These are phyloP conservation scores for Dromas ardeola DNA, from an alignment of 2,113 vertebrate genomes.

Conservation along the genomic window DNA sequence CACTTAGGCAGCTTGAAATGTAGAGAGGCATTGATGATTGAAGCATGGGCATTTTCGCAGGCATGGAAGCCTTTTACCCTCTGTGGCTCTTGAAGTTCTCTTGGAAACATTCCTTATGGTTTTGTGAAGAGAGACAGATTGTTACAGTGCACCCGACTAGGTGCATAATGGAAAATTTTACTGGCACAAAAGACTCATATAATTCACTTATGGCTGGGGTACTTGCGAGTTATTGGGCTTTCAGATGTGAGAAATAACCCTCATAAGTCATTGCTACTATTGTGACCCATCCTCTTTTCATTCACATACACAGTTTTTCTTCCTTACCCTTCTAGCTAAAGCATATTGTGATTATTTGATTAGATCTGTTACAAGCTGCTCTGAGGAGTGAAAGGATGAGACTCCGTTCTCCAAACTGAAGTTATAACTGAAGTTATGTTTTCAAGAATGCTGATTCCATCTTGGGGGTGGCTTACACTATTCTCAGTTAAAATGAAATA, in stretches of 20 bases:
- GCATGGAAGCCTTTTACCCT: not conserved
- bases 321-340: not conserved
- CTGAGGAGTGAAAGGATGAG: not conserved
- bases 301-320: not conserved
- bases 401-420: not conserved
- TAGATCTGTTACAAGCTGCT: not conserved
- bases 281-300: conserved; percentile 16
- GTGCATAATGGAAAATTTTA: not conserved
- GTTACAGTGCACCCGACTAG: not conserved
- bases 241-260: conserved; percentile 33
- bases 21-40: not conserved
- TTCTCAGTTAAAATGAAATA: not conserved
- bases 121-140: conserved; percentile 16
- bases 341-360: conserved; percentile 24
- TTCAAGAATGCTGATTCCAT: not conserved
- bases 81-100: not conserved
- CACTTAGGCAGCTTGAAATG: not conserved
- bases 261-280: conserved; percentile 10
- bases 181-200: not conserved
- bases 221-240: conserved; percentile 26
- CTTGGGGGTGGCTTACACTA: fast-evolving
- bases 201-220: conserved; percentile 15
- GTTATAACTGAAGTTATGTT: not conserved
- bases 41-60: not conserved
- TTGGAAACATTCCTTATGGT: not conserved